A percentile compares a stretch with the other conserved stretches of the same genome.
Conservation (phyloP, 1,140 invertebrate genomes). For the Aphis gossypii region DNA sequence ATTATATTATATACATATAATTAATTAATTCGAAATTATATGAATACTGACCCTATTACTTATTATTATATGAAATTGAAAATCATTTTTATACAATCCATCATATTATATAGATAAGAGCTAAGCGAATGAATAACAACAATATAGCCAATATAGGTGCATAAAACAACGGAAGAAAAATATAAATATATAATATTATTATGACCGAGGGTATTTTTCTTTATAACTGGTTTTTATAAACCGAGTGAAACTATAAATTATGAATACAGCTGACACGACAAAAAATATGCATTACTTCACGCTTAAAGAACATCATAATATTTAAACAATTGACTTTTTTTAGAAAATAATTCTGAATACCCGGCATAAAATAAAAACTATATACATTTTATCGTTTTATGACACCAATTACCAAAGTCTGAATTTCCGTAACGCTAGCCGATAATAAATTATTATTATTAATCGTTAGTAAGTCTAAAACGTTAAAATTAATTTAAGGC, state of each 20-base stretch:
- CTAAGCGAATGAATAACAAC: background rate
- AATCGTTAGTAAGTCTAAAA: background rate
- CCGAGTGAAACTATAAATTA: background rate
- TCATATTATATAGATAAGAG: background rate
- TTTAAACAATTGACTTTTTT: background rate
- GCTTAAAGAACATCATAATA: slow-evolving; percentile 5
- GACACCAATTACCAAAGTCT: background rate
- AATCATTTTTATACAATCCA: background rate
- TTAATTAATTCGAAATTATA: too few relatives aligned
- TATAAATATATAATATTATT: background rate
- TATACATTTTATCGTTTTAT: background rate
- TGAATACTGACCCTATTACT: too few relatives aligned
- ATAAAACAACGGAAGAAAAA: background rate
- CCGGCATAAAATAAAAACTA: background rate
- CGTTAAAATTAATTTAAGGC: background rate
- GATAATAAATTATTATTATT: background rate
- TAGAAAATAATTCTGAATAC: background rate
- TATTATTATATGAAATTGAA: background rate
- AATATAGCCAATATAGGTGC: background rate
- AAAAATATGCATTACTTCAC: background rate
- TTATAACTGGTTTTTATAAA: background rate
- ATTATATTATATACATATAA: too few relatives aligned
- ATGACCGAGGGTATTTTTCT: background rate
- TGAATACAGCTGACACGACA: background rate
- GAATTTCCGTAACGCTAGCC: background rate